A percentile compares a stretch with the other conserved stretches of the same genome.
phyloP scores from a whole-genome alignment of 1,140 invertebrate species.

The Caenorhabditis briggsae region DNA sequence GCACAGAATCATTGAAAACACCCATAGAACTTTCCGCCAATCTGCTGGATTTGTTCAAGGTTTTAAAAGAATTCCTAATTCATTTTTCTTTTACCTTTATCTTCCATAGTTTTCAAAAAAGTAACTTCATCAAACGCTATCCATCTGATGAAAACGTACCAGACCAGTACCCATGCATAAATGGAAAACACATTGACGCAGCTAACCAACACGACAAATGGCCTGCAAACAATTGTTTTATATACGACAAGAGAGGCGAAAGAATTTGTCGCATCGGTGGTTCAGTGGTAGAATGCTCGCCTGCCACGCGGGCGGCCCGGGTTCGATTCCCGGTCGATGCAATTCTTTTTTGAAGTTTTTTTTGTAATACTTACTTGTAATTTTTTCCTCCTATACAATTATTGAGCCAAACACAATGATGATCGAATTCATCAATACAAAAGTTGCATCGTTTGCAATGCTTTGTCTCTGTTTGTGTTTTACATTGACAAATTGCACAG shows the following conservation, averaged over 20 bases:
- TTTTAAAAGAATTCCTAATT: neutral
- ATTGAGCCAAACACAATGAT: constrained; percentile 65
- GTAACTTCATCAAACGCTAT: neutral
- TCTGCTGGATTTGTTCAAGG: neutral
- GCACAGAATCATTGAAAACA: neutral
- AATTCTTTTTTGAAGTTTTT: constrained; percentile 58
- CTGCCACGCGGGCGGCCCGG: constrained; percentile 87
- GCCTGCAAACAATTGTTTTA: neutral
- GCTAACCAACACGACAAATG: neutral
- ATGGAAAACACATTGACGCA: neutral
- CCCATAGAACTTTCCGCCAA: neutral
- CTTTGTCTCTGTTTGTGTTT: constrained; percentile 50
- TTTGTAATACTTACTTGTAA: constrained; percentile 35
- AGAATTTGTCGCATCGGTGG: constrained; percentile 14
- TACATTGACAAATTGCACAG: constrained; percentile 42
- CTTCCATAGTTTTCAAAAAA: neutral
- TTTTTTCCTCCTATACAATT: constrained; percentile 63
- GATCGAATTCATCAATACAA: constrained; percentile 60
- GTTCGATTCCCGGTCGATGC: constrained; percentile 86
- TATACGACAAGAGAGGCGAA: neutral
- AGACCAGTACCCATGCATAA: too few species aligned
- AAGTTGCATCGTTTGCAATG: constrained; percentile 62
- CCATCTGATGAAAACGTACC: neutral
- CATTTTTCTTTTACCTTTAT: neutral
- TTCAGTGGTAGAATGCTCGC: constrained; percentile 59